Evolutionary conservation across 35 echinoderm and acorn worm genomes (phyloP).

Genomic region (Anneissia japonica): DNA sequence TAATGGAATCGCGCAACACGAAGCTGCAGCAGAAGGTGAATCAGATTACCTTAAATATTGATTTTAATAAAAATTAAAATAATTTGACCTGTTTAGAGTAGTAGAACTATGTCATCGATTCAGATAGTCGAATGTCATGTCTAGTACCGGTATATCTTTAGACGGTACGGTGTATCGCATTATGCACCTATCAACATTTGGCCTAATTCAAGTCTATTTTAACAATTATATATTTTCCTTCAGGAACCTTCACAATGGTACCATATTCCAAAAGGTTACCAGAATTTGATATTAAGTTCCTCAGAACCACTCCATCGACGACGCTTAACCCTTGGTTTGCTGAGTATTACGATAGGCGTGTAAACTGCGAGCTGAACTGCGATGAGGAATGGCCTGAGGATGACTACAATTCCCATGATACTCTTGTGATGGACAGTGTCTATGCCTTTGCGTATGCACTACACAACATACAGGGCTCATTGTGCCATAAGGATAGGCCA

Average conservation of each 20-base stretch:
- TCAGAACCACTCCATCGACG: conserved; percentile 1
- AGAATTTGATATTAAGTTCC: conserved; percentile 49
- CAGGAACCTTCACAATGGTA: conserved; percentile 56
- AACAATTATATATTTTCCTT: too few species aligned
- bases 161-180: too few species aligned
- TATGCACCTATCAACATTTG: too few species aligned
- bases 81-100: too few species aligned
- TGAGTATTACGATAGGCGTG: conserved; percentile 41
- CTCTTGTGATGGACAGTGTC: conserved; percentile 76
- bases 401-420: conserved; percentile 40
- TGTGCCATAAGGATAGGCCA: conserved; percentile 11
- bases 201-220: too few species aligned
- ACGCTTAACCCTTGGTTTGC: conserved; percentile 52
- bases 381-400: not conserved
- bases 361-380: not conserved
- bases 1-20: not conserved
- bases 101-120: too few species aligned
- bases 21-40: not conserved
- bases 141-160: too few species aligned
- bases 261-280: conserved; percentile 48
- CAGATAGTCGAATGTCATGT: too few species aligned
- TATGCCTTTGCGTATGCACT: conserved; percentile 68
- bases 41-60: too few species aligned
- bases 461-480: conserved; percentile 13
- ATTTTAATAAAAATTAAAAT: too few species aligned